Evolutionary conservation across 2,113 vertebrate genomes (phyloP).

Genomic region (Agelaius tricolor): DNA sequence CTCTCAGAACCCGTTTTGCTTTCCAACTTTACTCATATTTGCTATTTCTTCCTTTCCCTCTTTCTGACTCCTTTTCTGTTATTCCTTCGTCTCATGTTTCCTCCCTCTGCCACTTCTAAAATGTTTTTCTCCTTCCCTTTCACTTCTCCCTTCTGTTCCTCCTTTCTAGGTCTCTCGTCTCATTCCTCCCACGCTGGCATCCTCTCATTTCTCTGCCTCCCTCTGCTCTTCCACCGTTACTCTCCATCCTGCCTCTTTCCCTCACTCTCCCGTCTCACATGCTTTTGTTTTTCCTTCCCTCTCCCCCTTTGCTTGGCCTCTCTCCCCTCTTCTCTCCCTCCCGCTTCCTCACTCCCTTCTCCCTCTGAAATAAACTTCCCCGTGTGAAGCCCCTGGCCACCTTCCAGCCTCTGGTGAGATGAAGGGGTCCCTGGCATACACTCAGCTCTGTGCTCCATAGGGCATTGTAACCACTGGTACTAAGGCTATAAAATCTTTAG

Average conservation of each 20-base stretch:
- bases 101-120: not conserved
- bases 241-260: not conserved
- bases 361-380: constrained; percentile 54
- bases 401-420: constrained; percentile 60
- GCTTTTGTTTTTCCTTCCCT: constrained; percentile 41
- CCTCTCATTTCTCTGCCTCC: not conserved
- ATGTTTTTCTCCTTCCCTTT: not conserved
- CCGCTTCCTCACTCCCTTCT: constrained; percentile 22
- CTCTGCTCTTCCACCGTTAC: not conserved
- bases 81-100: constrained; percentile 24
- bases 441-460: constrained; percentile 64
- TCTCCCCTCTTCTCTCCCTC: constrained; percentile 45
- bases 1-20: not conserved
- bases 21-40: not conserved
- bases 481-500: constrained; percentile 76
- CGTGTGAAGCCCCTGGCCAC: constrained; percentile 49
- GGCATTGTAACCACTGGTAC: constrained; percentile 75
- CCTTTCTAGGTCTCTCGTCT: not conserved
- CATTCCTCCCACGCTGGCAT: not conserved
- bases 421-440: constrained; percentile 56
- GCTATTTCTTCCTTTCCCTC: not conserved
- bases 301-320: constrained; percentile 4
- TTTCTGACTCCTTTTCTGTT: constrained; percentile 16
- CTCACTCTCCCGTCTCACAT: not conserved
- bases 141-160: constrained; percentile 1